These are phyloP conservation scores for Bellardia bayeri DNA, from an alignment of 2,888 invertebrate species.

Conservation along the genomic window DNA sequence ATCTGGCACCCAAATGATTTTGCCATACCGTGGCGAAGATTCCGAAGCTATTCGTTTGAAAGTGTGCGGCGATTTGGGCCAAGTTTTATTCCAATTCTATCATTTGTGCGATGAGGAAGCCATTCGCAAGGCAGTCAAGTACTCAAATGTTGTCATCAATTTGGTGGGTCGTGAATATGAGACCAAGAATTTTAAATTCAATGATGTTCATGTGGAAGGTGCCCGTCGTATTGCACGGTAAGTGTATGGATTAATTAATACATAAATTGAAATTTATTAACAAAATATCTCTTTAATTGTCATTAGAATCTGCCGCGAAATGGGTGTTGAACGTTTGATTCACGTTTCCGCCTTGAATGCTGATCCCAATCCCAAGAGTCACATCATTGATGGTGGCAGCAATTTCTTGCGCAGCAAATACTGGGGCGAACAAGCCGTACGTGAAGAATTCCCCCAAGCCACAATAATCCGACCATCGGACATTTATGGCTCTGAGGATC, in stretches of 20 bases:
- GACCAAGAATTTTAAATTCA: slow-evolving; percentile 94
- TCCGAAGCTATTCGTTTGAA: slow-evolving; percentile 92
- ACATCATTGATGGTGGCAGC: slow-evolving; percentile 90
- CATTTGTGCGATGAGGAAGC: slow-evolving; percentile 93
- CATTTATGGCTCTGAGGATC: slow-evolving; percentile 95
- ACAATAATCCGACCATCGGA: slow-evolving; percentile 96
- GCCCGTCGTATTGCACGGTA: slow-evolving; percentile 92
- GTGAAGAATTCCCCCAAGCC: slow-evolving; percentile 97
- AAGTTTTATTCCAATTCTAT: slow-evolving; percentile 95
- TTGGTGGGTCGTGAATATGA: slow-evolving; percentile 96
- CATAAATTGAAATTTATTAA: too few relatives aligned
- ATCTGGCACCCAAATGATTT: slow-evolving; percentile 93
- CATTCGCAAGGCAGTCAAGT: slow-evolving; percentile 92
- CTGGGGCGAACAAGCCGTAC: slow-evolving; percentile 94
- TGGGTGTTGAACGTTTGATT: slow-evolving; percentile 95
- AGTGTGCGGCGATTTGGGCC: slow-evolving; percentile 96
- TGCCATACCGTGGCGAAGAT: slow-evolving; percentile 96
- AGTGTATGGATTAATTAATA: slow-evolving; percentile 1
- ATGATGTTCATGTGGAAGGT: slow-evolving; percentile 94
- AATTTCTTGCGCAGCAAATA: slow-evolving; percentile 91
- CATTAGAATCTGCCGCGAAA: slow-evolving; percentile 86
- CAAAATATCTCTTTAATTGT: slow-evolving; percentile 58
- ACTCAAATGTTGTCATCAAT: slow-evolving; percentile 99
- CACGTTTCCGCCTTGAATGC: slow-evolving; percentile 96
- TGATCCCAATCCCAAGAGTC: slow-evolving; percentile 88